Percentiles rank a stretch among this genome's conserved stretches.
Evolutionary conservation across 1,140 invertebrate genomes (phyloP).

Genomic region (Probaryconus sp.): DNA sequence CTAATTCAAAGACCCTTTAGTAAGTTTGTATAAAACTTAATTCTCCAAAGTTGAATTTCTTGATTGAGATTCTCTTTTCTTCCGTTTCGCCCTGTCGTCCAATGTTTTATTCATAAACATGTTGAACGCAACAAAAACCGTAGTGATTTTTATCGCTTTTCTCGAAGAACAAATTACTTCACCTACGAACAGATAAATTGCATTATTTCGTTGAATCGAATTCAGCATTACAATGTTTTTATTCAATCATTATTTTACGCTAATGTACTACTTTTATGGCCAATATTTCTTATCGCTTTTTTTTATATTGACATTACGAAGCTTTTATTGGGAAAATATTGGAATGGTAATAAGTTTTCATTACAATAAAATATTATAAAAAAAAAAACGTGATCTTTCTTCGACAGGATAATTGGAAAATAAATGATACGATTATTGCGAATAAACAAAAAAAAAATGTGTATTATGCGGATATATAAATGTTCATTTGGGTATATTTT

Average conservation of each 20-base stretch:
- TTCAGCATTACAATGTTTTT: not conserved
- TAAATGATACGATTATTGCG: no score
- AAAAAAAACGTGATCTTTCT: no score
- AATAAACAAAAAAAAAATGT: no score
- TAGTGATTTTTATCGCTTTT: constrained; percentile 9
- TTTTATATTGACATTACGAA: no score
- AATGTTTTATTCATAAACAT: constrained; percentile 24
- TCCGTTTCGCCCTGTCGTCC: constrained; percentile 3
- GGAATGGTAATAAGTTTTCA: no score
- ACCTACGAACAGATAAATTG: not conserved
- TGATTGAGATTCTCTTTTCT: constrained; percentile 15
- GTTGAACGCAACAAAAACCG: not conserved
- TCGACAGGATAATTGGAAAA: no score
- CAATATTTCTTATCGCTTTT: no score
- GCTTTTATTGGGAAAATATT: no score
- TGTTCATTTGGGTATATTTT: constrained; percentile 7
- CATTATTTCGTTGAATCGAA: not conserved
- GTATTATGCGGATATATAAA: not conserved
- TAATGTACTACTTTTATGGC: no score
- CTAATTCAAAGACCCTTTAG: constrained; percentile 27
- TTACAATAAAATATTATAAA: no score
- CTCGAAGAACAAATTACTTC: constrained; percentile 8
- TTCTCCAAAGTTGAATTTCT: constrained; percentile 24
- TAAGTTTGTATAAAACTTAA: constrained; percentile 27
- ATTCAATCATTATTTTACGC: not conserved